Evolutionary conservation across 2,113 vertebrate species (phyloP).

Genomic region (Danionella cerebrum): DNA sequence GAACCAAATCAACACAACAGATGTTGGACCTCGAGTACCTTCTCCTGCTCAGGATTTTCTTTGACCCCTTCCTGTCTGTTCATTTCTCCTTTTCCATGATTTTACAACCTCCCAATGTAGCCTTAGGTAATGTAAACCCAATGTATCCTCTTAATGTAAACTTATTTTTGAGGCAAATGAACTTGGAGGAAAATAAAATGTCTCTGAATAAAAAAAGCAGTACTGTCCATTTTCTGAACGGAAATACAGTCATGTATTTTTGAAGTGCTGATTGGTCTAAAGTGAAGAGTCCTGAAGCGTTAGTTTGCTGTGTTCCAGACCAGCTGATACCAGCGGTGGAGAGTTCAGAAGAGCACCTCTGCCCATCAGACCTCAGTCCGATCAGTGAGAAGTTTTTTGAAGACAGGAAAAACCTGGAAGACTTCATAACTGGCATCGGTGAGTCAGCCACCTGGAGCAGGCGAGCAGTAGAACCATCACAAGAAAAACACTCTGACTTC

Average conservation of each 20-base stretch:
- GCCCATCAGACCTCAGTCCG: constrained; percentile 28
- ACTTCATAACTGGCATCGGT: constrained; percentile 42
- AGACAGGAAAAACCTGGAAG: constrained; percentile 37
- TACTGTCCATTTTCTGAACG: background rate
- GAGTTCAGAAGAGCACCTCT: constrained; percentile 30
- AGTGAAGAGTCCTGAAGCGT: background rate
- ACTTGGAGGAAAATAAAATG: constrained; percentile 27
- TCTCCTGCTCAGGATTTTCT: too few relatives aligned
- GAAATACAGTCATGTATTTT: background rate
- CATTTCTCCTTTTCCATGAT: too few relatives aligned
- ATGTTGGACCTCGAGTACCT: too few relatives aligned
- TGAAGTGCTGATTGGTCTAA: background rate
- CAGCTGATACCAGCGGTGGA: constrained; percentile 3
- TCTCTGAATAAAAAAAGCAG: constrained; percentile 30
- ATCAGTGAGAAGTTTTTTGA: constrained; percentile 21
- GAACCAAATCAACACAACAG: too few relatives aligned
- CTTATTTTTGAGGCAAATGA: constrained; percentile 21
- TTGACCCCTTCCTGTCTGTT: too few relatives aligned
- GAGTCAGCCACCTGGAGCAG: background rate
- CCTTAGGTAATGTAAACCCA: too few relatives aligned
- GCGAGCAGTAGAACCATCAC: too few relatives aligned
- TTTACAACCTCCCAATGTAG: too few relatives aligned
- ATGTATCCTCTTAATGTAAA: background rate
- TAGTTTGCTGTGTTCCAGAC: constrained; percentile 28
- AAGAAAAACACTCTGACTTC: too few relatives aligned